phyloP scores from a whole-genome alignment of 2,113 vertebrate species.

The Dromaius novaehollandiae region DNA sequence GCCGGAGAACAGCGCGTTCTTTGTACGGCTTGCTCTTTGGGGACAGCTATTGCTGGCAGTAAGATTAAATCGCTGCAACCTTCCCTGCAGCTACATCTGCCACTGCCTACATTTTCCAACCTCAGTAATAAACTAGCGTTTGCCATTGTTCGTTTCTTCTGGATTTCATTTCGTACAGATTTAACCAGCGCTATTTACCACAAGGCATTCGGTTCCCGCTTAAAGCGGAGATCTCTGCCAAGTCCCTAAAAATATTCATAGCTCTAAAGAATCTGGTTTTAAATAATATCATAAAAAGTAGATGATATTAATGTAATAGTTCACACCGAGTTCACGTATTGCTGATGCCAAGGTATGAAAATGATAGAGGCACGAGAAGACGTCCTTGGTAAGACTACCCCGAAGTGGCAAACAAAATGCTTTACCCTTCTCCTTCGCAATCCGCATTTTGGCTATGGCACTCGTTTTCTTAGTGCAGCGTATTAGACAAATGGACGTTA shows the following conservation, averaged over 20 bases:
- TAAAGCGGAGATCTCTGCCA: slow-evolving; percentile 29
- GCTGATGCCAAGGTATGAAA: neutral
- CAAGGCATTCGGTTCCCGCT: slow-evolving; percentile 60
- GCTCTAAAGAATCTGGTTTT: slow-evolving; percentile 68
- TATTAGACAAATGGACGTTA: neutral
- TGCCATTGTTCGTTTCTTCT: slow-evolving; percentile 72
- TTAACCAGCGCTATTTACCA: slow-evolving; percentile 55
- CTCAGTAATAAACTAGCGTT: slow-evolving; percentile 71
- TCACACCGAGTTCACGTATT: slow-evolving; percentile 62
- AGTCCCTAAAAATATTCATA: slow-evolving; percentile 69
- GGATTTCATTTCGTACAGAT: slow-evolving; percentile 69
- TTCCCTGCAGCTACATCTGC: slow-evolving; percentile 72
- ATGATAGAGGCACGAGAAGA: slow-evolving; percentile 5
- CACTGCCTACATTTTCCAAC: slow-evolving; percentile 70
- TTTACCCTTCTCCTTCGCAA: neutral
- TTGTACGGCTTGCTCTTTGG: slow-evolving; percentile 63
- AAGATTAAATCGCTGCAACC: slow-evolving; percentile 68
- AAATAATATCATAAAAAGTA: slow-evolving; percentile 73
- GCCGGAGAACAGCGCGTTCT: slow-evolving; percentile 65
- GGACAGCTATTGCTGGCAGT: slow-evolving; percentile 65
- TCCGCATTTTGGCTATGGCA: neutral
- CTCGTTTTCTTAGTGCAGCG: neutral
- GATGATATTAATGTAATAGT: slow-evolving; percentile 54
- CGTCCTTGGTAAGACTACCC: slow-evolving; percentile 8
- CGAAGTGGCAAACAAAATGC: neutral